Percentiles rank a stretch among this genome's conserved stretches.
Evolutionary conservation across 2,888 invertebrate species (phyloP).

Genomic region (Synergus itoensis): DNA sequence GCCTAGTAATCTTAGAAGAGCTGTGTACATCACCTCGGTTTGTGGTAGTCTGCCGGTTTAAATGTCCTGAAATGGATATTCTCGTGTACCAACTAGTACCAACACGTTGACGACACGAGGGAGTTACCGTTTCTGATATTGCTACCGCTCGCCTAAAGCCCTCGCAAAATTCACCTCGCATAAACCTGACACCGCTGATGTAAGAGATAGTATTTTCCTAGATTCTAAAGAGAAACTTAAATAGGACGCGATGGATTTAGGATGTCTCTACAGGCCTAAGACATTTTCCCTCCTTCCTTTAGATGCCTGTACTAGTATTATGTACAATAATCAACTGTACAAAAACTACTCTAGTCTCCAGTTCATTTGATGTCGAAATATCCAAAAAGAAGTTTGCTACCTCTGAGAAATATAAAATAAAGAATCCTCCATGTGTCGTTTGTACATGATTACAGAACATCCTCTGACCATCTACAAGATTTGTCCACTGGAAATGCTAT

Average conservation of each 20-base stretch:
- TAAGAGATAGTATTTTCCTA: conserved; percentile 59
- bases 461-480: neutral
- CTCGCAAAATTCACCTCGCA: conserved; percentile 62
- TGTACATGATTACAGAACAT: neutral
- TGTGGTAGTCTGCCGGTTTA: conserved; percentile 66
- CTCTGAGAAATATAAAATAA: no score
- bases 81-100: conserved; percentile 57
- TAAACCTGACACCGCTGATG: conserved; percentile 60
- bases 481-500: neutral
- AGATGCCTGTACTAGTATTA: no score
- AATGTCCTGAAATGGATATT: conserved; percentile 74
- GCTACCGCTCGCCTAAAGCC: conserved; percentile 58
- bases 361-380: no score
- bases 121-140: conserved; percentile 70
- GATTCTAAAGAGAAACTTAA: conserved; percentile 34
- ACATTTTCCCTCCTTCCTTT: neutral
- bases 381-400: no score
- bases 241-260: conserved; percentile 11
- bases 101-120: conserved; percentile 61
- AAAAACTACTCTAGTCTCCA: no score
- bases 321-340: no score
- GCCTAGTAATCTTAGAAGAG: conserved; percentile 72
- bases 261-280: neutral
- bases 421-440: neutral
- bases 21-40: conserved; percentile 62